phyloP scores from a whole-genome alignment of 2,888 invertebrate species.

The Syrphus vitripennis region DNA sequence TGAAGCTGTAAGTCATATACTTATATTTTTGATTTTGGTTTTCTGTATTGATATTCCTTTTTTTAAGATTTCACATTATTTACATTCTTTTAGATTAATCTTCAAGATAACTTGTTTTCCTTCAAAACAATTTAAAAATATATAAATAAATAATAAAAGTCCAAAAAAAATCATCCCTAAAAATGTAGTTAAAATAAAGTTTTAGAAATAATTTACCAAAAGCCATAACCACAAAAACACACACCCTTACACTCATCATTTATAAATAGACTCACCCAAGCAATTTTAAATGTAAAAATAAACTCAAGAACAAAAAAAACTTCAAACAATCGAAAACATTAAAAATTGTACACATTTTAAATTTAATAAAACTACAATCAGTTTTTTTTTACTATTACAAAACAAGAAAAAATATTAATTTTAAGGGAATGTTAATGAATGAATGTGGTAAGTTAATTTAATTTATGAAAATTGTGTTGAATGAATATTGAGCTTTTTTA shows the following conservation, averaged over 20 bases:
- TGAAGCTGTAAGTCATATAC: too few relatives aligned
- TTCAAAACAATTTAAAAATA: background rate
- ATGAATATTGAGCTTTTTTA: background rate
- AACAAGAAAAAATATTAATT: slow-evolving; percentile 41
- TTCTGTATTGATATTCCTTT: background rate
- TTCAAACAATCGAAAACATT: slow-evolving; percentile 1
- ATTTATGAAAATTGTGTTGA: slow-evolving; percentile 23
- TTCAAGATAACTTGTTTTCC: background rate
- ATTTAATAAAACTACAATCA: slow-evolving; percentile 52
- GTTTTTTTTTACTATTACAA: slow-evolving; percentile 29
- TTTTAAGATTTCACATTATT: too few relatives aligned
- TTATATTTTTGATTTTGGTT: background rate
- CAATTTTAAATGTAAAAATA: slow-evolving; percentile 48
- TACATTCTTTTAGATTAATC: background rate
- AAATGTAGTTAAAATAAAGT: slow-evolving; percentile 28
- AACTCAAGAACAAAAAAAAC: slow-evolving; percentile 7
- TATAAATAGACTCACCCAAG: slow-evolving; percentile 65
- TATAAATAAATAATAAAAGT: background rate
- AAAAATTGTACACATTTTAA: slow-evolving; percentile 34
- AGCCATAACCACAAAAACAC: slow-evolving; percentile 50
- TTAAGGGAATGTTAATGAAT: slow-evolving; percentile 64
- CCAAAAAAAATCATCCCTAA: slow-evolving; percentile 7
- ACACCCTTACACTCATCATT: slow-evolving; percentile 33
- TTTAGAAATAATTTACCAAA: slow-evolving; percentile 44
- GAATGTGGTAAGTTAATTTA: slow-evolving; percentile 62